Evolutionary conservation across 1,140 invertebrate species (phyloP), one percentile per base, ranked within the genome.

Genomic region (Lethocerus indicus): DNA sequence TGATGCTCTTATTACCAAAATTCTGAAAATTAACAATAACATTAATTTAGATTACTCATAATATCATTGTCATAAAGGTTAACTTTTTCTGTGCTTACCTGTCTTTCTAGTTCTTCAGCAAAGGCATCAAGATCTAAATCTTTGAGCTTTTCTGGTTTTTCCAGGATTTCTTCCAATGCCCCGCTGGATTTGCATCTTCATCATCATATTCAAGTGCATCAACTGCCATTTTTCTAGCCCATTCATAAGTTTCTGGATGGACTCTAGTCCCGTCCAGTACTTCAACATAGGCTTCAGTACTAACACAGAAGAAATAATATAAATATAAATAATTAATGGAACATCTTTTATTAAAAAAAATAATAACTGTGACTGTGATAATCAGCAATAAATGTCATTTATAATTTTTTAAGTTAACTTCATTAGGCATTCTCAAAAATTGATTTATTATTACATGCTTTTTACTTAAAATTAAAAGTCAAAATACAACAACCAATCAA

Each of bases 171-270:
- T 60, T 98, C 93, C 1, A 99, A 66, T 16, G 95, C 94, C 2
- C 87, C 0, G 92, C 90, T 0, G 94, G 92, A 71, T 98, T 96
- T 0, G 84, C 81, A 54, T 91, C 88, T 60, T 93, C 89, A 58
- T 82, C 79, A 57, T 98, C 94, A 57, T 97, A 96, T 57, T 99
- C 96, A 12, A 98, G 67, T 6, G 96, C 96, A 71, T 99, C 96
- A 0, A 98, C 91, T 3, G 95, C 96, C 94, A 99, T 99, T 71
- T 99, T 99, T 20, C 93, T 69, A 0, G 96, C 96, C 94, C 94
- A 98, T 64, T 98, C 95, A 59, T 98, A 99, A 0, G 91, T 93
- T 67, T 99, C 96, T 0, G 95, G 95, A 70, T 99, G 96, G 0
- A 99, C 92, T 54, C 96, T 72, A 0, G 96, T 96, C 0, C 92